A percentile compares a stretch with the other conserved stretches of the same genome.
Evolutionary conservation across 2,888 invertebrate species (phyloP).

Genomic region (Zaprionus lineosus): DNA sequence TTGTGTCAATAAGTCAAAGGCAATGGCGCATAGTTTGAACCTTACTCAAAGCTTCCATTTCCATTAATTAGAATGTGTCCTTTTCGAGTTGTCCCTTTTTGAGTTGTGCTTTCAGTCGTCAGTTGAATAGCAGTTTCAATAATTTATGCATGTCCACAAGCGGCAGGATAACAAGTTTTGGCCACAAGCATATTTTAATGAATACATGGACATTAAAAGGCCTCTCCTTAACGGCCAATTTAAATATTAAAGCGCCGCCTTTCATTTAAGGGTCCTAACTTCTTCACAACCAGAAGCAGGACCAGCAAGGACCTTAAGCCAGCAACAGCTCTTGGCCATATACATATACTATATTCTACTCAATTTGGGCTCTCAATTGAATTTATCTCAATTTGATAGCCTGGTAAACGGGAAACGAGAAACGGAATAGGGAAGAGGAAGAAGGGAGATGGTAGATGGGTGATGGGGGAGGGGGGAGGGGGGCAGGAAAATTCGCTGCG

Average conservation of each 20-base stretch:
- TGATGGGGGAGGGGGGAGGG: too few species aligned
- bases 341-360: not conserved
- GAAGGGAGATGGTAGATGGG: too few species aligned
- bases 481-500: constrained; percentile 3
- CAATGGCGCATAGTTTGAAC: constrained; percentile 6
- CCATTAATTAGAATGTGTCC: constrained; percentile 22
- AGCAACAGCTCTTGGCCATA: constrained; percentile 1
- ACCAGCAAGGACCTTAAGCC: not conserved
- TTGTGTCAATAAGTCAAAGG: constrained; percentile 47
- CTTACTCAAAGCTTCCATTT: constrained; percentile 11
- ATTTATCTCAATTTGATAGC: constrained; percentile 46
- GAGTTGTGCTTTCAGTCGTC: too few species aligned
- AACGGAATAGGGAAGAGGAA: too few species aligned
- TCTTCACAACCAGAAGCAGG: constrained; percentile 19
- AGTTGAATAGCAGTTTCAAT: constrained; percentile 27
- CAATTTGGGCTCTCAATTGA: constrained; percentile 43
- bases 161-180: constrained; percentile 28
- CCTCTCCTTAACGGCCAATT: constrained; percentile 12
- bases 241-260: constrained; percentile 23
- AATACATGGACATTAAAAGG: constrained; percentile 9
- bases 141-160: constrained; percentile 35
- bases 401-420: too few species aligned
- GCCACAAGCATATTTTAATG: not conserved
- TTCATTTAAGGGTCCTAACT: too few species aligned
- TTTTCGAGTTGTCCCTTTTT: too few species aligned